Conservation (phyloP, 2,888 invertebrate species). For the Hydrotaea cyrtoneurina region DNA sequence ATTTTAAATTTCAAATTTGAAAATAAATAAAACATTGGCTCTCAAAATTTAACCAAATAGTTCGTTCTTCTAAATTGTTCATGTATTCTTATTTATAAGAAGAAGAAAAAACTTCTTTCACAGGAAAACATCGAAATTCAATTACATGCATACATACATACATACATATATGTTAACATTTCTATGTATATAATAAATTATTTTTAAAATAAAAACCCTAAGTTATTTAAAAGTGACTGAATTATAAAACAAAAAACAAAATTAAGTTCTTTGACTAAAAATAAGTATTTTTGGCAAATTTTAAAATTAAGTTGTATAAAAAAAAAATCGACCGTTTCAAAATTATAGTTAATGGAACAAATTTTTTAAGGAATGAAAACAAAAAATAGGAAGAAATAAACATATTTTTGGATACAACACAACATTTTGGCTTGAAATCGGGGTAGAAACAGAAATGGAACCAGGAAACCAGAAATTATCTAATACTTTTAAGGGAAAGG, state of each 20-base stretch:
- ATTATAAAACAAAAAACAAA: constrained; percentile 39
- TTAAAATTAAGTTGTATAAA: constrained; percentile 57
- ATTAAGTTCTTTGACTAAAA: constrained; percentile 56
- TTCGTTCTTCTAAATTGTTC: neutral
- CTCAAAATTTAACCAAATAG: too few relatives aligned
- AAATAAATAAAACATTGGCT: too few relatives aligned
- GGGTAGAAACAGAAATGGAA: constrained; percentile 40
- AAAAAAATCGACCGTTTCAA: constrained; percentile 43
- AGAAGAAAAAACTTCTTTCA: neutral
- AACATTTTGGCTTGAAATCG: constrained; percentile 61
- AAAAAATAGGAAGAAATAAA: constrained; percentile 47
- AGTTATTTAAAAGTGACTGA: constrained; percentile 63
- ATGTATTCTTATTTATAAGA: neutral
- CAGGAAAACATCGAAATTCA: constrained; percentile 58
- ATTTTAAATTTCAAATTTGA: too few relatives aligned
- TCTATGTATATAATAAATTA: constrained; percentile 55
- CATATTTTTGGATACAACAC: constrained; percentile 65
- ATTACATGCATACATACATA: constrained; percentile 4
- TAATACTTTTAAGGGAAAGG: constrained; percentile 69
- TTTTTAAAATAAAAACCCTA: constrained; percentile 59
- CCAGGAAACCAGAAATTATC: constrained; percentile 52
- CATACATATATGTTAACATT: constrained; percentile 57
- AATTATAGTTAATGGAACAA: constrained; percentile 52
- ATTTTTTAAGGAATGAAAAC: constrained; percentile 29
- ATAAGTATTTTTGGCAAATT: constrained; percentile 64